phyloP scores from a whole-genome alignment of 2,888 invertebrate species.

The Stictocephala bisonia region DNA sequence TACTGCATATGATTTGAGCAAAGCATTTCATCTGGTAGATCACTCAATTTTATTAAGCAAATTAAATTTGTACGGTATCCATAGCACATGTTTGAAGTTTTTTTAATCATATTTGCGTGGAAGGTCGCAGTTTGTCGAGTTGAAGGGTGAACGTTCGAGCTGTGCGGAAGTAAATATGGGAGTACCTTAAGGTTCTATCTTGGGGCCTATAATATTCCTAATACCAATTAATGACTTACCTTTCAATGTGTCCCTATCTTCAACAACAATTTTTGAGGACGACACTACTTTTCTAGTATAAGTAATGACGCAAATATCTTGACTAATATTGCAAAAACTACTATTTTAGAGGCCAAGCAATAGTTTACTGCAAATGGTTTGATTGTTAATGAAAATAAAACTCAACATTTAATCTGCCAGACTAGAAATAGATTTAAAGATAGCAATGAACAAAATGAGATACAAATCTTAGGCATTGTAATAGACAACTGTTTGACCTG shows the following conservation, averaged over 20 bases:
- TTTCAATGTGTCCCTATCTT: no score
- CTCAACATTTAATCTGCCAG: neutral
- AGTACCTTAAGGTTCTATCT: neutral
- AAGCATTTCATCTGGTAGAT: no score
- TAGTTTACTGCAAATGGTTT: neutral
- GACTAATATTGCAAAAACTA: no score
- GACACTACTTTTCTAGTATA: neutral
- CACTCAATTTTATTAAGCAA: no score
- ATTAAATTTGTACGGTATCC: no score
- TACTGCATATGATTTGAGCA: no score
- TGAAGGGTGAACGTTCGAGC: neutral
- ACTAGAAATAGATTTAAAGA: neutral
- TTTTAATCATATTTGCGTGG: neutral
- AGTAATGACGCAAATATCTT: no score
- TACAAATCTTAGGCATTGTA: neutral
- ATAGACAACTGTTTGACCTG: neutral
- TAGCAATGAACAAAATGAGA: neutral
- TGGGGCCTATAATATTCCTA: neutral
- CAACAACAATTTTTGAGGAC: neutral
- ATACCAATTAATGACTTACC: constrained; percentile 6
- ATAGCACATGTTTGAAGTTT: no score
- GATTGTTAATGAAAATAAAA: neutral
- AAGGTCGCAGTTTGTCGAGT: neutral
- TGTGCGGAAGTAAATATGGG: neutral
- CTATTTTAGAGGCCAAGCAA: no score